phyloP scores from a whole-genome alignment of 2,113 vertebrate species.

The Alethe castanea region DNA sequence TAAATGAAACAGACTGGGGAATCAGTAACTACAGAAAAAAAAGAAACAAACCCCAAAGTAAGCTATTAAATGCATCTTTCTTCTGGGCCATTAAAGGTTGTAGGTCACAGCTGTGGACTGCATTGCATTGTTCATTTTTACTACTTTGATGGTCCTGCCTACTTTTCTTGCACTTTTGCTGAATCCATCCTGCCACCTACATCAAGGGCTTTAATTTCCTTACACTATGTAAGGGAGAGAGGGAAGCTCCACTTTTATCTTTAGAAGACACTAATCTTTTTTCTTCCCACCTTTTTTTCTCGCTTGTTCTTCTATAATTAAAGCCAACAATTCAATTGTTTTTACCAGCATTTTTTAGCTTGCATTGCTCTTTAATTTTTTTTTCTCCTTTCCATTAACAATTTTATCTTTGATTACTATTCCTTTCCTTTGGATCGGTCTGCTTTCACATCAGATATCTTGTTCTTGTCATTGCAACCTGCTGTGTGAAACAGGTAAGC shows the following conservation, averaged over 20 bases:
- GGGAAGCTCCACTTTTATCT: rapidly evolving
- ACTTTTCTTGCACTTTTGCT: background rate
- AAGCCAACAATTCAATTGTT: background rate
- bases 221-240: background rate
- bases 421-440: background rate
- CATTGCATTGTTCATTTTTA: background rate
- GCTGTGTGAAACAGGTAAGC: background rate
- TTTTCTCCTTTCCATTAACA: background rate
- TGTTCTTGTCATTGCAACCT: background rate
- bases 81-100: background rate
- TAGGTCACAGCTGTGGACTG: background rate
- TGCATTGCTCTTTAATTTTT: background rate
- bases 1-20: background rate
- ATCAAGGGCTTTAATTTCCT: background rate
- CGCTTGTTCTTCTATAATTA: background rate
- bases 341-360: background rate
- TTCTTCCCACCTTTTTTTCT: rapidly evolving
- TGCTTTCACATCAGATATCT: background rate
- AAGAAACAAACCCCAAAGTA: background rate
- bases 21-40: background rate
- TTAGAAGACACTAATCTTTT: background rate
- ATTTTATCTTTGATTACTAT: background rate
- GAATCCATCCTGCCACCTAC: background rate
- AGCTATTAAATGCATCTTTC: background rate
- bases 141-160: background rate